These are phyloP conservation scores for Australoheros scitulus DNA, from an alignment of 2,113 vertebrate genomes.

Conservation along the genomic window DNA sequence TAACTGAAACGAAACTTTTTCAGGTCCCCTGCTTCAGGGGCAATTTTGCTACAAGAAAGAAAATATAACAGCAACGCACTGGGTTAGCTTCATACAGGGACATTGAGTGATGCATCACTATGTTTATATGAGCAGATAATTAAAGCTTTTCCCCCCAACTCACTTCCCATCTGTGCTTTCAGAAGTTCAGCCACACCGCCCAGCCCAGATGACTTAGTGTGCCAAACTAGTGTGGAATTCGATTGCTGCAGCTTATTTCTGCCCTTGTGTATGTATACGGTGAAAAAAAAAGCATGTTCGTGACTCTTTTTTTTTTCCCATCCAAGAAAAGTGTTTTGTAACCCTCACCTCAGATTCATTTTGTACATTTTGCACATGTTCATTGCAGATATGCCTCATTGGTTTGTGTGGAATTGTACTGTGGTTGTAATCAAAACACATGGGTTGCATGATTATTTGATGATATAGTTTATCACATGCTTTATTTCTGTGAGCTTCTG, in stretches of 20 bases:
- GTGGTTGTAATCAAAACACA: not conserved
- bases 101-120: not conserved
- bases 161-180: conserved; percentile 27
- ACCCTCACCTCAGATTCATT: not conserved
- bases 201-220: conserved; percentile 8
- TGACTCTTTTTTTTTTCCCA: not conserved
- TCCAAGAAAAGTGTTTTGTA: not conserved
- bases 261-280: conserved; percentile 14
- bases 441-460: conserved; percentile 9
- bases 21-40: not conserved
- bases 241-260: not conserved
- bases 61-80: not conserved
- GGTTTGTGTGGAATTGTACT: not conserved
- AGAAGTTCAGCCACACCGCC: conserved; percentile 38
- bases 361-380: not conserved
- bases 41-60: fast-evolving
- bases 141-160: conserved; percentile 13
- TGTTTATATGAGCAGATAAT: conserved; percentile 23
- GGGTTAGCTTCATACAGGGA: not conserved
- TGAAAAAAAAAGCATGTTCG: not conserved
- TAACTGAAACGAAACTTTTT: not conserved
- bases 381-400: not conserved
- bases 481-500: not conserved
- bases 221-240: conserved; percentile 23
- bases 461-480: not conserved